Evolutionary conservation across 2,113 vertebrate genomes (phyloP).

Genomic region (Castor canadensis): DNA sequence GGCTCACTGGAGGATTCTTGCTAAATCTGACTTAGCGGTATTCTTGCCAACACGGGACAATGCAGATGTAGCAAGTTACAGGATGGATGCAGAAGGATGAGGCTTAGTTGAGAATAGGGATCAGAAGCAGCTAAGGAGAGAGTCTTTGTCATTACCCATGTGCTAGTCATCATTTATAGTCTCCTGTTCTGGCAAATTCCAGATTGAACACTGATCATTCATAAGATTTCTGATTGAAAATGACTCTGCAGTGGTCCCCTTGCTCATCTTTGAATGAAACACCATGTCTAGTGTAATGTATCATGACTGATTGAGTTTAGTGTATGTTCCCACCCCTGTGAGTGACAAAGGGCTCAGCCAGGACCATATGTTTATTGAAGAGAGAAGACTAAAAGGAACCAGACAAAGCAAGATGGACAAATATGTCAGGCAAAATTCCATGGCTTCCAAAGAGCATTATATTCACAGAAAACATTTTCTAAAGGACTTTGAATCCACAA

Average conservation of each 20-base stretch:
- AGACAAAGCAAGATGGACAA: background rate
- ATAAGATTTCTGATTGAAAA: background rate
- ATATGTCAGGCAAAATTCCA: background rate
- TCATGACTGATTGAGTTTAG: background rate
- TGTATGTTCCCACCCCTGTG: background rate
- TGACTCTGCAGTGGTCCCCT: background rate
- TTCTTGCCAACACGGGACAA: background rate
- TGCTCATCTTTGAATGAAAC: background rate
- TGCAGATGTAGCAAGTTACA: background rate
- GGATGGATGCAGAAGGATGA: background rate
- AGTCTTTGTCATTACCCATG: background rate
- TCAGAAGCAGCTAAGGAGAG: no score
- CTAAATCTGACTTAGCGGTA: background rate
- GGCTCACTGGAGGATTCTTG: background rate
- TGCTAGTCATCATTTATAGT: background rate
- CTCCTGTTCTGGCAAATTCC: background rate
- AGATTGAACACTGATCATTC: background rate
- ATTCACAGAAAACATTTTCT: background rate
- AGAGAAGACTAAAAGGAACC: background rate
- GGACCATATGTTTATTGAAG: background rate
- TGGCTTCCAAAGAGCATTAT: background rate
- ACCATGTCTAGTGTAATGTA: background rate
- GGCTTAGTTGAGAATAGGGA: background rate
- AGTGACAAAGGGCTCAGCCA: background rate
- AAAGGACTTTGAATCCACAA: background rate